Percentiles rank a stretch among this genome's conserved stretches.
phyloP scores from a whole-genome alignment of 2,888 invertebrate genomes.

The Isoperla grammatica region DNA sequence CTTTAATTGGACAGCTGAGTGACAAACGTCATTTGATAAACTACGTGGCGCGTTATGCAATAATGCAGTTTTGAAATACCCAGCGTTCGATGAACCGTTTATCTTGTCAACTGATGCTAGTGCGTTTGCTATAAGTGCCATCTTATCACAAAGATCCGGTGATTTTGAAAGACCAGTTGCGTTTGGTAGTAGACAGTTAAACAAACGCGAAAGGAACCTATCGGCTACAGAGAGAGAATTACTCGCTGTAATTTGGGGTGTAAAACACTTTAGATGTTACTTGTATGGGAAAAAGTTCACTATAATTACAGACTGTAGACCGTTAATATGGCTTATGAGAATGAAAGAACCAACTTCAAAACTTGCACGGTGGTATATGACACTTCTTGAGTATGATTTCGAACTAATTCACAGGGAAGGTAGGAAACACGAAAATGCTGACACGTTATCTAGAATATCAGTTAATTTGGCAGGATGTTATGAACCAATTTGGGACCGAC shows the following conservation, averaged over 20 bases:
- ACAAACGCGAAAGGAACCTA: conserved; percentile 19
- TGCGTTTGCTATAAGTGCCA: conserved; percentile 21
- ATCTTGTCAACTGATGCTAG: conserved; percentile 29
- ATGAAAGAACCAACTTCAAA: conserved; percentile 22
- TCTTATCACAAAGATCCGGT: conserved; percentile 19
- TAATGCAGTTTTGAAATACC: conserved; percentile 15
- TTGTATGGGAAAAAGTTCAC: conserved; percentile 26
- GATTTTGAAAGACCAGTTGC: conserved; percentile 26
- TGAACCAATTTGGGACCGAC: not conserved
- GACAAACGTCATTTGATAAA: not conserved
- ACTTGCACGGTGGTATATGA: conserved; percentile 24
- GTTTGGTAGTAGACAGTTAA: conserved; percentile 27
- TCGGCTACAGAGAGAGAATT: conserved; percentile 26
- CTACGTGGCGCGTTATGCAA: not conserved
- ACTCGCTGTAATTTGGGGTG: conserved; percentile 25
- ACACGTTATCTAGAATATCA: conserved; percentile 15
- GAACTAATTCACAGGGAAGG: conserved; percentile 27
- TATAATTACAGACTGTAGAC: conserved; percentile 27
- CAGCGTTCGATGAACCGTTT: conserved; percentile 26
- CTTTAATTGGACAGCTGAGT: not conserved
- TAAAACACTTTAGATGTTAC: conserved; percentile 25
- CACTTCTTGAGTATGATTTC: conserved; percentile 19
- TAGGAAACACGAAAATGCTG: conserved; percentile 21
- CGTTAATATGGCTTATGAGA: conserved; percentile 22
- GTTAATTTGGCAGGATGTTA: not conserved